Conservation (phyloP, 2,113 vertebrate species). For the Cololabis saira region DNA sequence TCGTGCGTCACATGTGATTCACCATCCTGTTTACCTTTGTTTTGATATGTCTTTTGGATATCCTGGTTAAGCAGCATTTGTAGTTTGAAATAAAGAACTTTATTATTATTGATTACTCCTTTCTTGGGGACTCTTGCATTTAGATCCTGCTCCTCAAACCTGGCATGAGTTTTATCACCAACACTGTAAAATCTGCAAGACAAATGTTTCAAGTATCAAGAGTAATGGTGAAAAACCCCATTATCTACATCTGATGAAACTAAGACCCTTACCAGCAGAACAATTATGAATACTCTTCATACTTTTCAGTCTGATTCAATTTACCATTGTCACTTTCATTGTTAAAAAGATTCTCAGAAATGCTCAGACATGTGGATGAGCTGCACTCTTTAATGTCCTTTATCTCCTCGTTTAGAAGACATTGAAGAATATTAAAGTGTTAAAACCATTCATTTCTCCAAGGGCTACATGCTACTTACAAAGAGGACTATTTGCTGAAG, state of each 20-base stretch:
- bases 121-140: no score
- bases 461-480: slow-evolving; percentile 24
- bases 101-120: no score
- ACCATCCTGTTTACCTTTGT: no score
- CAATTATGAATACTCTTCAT: neutral
- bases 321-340: slow-evolving; percentile 1
- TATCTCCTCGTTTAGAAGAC: neutral
- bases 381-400: slow-evolving; percentile 9
- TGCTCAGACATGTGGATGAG: neutral
- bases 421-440: slow-evolving; percentile 25
- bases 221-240: no score
- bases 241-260: neutral
- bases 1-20: no score
- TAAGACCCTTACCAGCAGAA: neutral
- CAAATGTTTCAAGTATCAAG: neutral
- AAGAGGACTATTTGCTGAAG: slow-evolving; percentile 32
- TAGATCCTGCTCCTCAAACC: no score
- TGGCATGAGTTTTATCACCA: neutral
- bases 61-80: no score
- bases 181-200: slow-evolving; percentile 2
- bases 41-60: no score
- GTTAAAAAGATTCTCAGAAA: slow-evolving; percentile 5
- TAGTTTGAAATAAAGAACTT: no score
- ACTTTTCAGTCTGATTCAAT: slow-evolving; percentile 12
- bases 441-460: slow-evolving; percentile 24